phyloP scores from a whole-genome alignment of 2,113 vertebrate genomes.

The Pomatorhinus ruficollis region DNA sequence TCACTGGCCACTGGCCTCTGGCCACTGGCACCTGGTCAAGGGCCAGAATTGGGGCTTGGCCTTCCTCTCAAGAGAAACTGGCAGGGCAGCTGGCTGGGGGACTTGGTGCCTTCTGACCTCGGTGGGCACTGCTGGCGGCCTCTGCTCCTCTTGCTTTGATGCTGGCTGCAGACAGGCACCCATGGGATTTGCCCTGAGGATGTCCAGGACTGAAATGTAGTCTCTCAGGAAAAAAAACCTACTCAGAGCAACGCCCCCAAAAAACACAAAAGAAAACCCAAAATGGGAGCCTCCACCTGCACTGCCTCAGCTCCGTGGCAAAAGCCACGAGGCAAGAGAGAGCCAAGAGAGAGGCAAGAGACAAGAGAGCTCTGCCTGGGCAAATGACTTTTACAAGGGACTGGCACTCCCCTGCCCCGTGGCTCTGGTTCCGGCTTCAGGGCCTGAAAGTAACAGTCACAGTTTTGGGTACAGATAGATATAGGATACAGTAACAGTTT shows the following conservation, averaged over 20 bases:
- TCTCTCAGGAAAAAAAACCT: not conserved
- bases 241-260: not conserved
- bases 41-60: accelerated
- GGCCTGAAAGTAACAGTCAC: too few relatives aligned
- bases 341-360: not conserved
- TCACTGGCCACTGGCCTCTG: not conserved
- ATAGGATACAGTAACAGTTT: not conserved
- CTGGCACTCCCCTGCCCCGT: too few relatives aligned
- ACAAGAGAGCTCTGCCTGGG: not conserved
- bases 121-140: not conserved
- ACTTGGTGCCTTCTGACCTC: not conserved
- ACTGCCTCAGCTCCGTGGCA: not conserved
- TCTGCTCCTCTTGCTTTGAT: not conserved
- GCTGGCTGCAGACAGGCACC: not conserved
- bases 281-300: not conserved
- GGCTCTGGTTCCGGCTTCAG: not conserved
- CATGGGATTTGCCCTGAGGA: not conserved
- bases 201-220: not conserved
- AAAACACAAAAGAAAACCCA: not conserved
- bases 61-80: not conserved
- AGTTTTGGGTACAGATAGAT: not conserved
- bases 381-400: accelerated
- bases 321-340: not conserved
- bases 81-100: not conserved
- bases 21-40: not conserved